phyloP scores from a whole-genome alignment of 2,797 vertebrate genomes.

The Gephyroberyx darwinii region DNA sequence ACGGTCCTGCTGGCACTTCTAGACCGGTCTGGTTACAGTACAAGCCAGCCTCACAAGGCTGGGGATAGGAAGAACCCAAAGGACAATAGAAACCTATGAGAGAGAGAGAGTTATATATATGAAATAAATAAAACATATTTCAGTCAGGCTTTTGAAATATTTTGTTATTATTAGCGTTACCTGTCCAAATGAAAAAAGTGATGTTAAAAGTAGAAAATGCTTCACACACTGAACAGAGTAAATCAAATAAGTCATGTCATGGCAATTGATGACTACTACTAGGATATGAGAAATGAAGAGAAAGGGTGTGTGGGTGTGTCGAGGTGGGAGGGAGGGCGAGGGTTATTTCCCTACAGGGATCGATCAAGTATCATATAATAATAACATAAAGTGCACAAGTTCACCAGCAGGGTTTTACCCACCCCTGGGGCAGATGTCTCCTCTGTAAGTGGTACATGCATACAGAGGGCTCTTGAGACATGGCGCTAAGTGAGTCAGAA shows the following conservation, averaged over 20 bases:
- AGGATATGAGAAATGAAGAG: background rate
- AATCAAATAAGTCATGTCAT: slow-evolving; percentile 38
- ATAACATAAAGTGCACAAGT: slow-evolving; percentile 32
- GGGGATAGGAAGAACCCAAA: slow-evolving; percentile 80
- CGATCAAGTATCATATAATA: slow-evolving; percentile 41
- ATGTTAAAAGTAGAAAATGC: background rate
- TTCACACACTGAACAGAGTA: slow-evolving; percentile 3
- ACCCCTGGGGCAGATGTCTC: slow-evolving; percentile 82
- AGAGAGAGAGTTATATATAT: too few species aligned
- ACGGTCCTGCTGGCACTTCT: slow-evolving; percentile 77
- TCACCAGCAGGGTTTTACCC: slow-evolving; percentile 60
- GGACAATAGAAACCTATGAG: slow-evolving; percentile 87
- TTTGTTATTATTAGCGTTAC: too few species aligned
- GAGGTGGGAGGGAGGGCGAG: too few species aligned
- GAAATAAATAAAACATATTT: slow-evolving; percentile 18
- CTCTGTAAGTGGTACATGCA: slow-evolving; percentile 76
- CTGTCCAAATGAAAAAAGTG: too few species aligned
- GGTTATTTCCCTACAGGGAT: slow-evolving; percentile 8
- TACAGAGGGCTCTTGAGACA: slow-evolving; percentile 55
- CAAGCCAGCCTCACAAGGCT: slow-evolving; percentile 85
- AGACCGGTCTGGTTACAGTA: slow-evolving; percentile 79
- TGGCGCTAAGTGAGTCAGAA: slow-evolving; percentile 45
- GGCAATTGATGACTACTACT: too few species aligned
- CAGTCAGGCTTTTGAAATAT: background rate
- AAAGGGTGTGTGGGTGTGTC: slow-evolving; percentile 5